Base-by-base conservation (phyloP, 2,797 vertebrate species). In the Acrossocheilus wenchowensis region DNA sequence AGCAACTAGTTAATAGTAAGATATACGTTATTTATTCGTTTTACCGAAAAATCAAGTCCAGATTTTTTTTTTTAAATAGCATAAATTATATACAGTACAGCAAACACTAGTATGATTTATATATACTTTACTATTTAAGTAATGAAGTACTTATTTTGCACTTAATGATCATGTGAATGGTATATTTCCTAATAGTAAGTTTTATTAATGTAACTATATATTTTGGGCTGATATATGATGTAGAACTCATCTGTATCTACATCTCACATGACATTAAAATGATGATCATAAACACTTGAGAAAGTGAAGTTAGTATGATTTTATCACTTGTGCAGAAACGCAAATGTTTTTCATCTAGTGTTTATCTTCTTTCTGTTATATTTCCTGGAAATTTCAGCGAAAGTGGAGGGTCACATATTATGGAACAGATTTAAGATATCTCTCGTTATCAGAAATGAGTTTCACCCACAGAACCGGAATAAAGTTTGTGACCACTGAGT, bases 391-490 rank as follows among this genome's bases (percentile, higher is more conserved):
- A 50, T 60, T 23, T 77, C 10, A 36, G 60, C 66, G 48, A 88
- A 81, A 78, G 12, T 41, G 23, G 41, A 57, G 5, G 50, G 48
- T 23, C 7, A 10, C 7, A 26, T 62, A 14, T 80, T 78, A n/a
- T 86, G 21, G 60, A 84, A 86, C 62, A 64, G 50, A 72, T 87
- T 39, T 21, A 50, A 80, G 84, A 79, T 86, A 43, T 23, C 69
- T 64, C 30, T 6, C 6, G 6, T 36, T 81, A 75, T 64, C 68
- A 78, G 45, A 83, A 52, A 54, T 73, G 54, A 73, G 21, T 6
- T 34, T 78, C 74, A 36, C 23, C 21, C 30, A 52, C 73, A 21
- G n/a, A 84, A 23, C 21, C 10, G 2, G 17, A 72, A 60, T 45
- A 9, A 34, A 26, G 41, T 80, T 64, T 80, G 43, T 9, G 57